A percentile compares a stretch with the other conserved stretches of the same genome.
Conservation (phyloP, 2,113 vertebrate species). For the Podocnemis expansa region DNA sequence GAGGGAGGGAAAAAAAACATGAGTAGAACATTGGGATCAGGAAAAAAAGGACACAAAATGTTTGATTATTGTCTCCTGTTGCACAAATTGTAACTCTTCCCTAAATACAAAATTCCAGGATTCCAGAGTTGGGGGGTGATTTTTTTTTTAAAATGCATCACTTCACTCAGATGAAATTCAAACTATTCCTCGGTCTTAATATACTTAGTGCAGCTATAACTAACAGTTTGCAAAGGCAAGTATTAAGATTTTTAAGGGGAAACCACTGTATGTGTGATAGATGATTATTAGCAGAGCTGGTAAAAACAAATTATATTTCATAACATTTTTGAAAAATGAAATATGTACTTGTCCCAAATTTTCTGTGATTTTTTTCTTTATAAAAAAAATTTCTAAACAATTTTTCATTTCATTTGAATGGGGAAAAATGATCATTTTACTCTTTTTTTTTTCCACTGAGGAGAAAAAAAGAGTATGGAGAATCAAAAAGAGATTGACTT, state of each 20-base stretch:
- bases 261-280: background rate
- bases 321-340: background rate
- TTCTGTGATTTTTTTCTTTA: background rate
- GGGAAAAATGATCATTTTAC: background rate
- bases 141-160: background rate
- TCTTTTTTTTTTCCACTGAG: too few relatives aligned
- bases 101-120: background rate
- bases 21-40: background rate
- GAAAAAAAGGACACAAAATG: background rate
- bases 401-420: background rate
- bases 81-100: too few relatives aligned
- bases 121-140: background rate
- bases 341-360: background rate
- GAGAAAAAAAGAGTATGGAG: background rate
- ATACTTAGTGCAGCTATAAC: background rate
- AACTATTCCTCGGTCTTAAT: background rate
- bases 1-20: background rate
- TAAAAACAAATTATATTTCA: rapidly evolving
- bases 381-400: background rate
- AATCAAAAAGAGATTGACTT: background rate
- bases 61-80: too few relatives aligned
- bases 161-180: background rate
- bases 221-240: background rate
- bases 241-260: background rate
- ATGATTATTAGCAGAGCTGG: background rate